Conservation (phyloP, 2,113 vertebrate genomes). For the Fregetta grallaria region DNA sequence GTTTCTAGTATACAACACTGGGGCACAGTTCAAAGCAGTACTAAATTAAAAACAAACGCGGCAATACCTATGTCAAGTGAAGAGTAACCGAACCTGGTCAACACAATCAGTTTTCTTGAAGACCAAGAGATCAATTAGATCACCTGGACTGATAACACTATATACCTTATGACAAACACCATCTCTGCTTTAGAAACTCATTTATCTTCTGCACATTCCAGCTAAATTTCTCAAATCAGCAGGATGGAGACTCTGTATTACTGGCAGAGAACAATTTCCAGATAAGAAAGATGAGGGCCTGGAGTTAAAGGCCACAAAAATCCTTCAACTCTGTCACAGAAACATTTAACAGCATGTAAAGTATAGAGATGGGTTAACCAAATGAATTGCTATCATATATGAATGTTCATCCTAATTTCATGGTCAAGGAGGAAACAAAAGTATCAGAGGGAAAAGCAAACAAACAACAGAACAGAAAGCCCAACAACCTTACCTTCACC, state of each 20-base stretch:
- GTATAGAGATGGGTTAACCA: not conserved
- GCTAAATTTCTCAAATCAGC: not conserved
- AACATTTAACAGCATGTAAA: not conserved
- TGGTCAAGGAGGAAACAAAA: not conserved
- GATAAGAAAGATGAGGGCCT: not conserved
- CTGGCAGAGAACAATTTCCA: not conserved
- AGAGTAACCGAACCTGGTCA: not conserved
- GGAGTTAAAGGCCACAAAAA: not conserved
- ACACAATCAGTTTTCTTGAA: not conserved
- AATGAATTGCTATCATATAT: not conserved
- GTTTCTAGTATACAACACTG: not conserved
- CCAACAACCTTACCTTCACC: not conserved
- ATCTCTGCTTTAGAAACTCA: not conserved
- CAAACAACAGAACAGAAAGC: not conserved
- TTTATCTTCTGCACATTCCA: not conserved
- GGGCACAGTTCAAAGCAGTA: not conserved
- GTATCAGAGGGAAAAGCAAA: not conserved
- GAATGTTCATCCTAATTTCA: not conserved
- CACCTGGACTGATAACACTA: not conserved
- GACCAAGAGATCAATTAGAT: not conserved
- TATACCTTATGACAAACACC: not conserved
- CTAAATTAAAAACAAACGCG: not conserved
- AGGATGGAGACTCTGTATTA: not conserved
- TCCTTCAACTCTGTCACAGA: fast-evolving
- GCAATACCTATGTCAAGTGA: not conserved